Base-by-base conservation (phyloP, 1,140 invertebrate genomes). In the Nylanderia fulva region DNA sequence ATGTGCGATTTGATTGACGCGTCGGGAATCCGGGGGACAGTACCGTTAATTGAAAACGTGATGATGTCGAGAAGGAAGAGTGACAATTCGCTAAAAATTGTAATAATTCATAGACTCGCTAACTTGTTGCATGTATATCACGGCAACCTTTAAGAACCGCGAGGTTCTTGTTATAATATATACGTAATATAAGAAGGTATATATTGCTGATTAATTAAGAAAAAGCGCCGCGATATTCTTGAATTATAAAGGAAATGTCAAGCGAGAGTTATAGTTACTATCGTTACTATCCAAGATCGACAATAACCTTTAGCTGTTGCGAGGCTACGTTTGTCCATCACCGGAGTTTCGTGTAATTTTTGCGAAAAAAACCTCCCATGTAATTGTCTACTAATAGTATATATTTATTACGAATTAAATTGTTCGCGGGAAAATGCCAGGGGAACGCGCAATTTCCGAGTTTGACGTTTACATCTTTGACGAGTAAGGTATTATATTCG, bases 241-340 rank as follows among this genome's bases (percentile, higher is more conserved):
- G 66, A 82, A 72, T 72, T 72, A 82, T 58, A 27, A 36, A 29
- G 52, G 24, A 80, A 82, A 82, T 82, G 66, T 82, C 77, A 82
- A 33, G 36, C 52, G 13, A 33, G 15, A 39, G 63, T 33, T 1
- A 33, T 15, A 8, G 45, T 71, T 82, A 13, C 21, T 33, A 58
- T 80, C 48, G 18, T 71, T 45, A 58, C 27, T 56, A 60, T 72
- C 24, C 11, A 15, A 36, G 36, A 82, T 82, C 77, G 52, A 80
- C 48, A 71, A 71, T 56, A 71, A 80, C 48, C 77, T 80, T 80
- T 71, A 29, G 48, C n/a, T 13, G 52, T 79, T 69, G 77, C 11
- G 52, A 80, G 54, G 56, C 33, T n/a, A 29, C 48, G 64, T 80
- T 80, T 80, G 68, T 68, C 60, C 24, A 2, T 79, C 61, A 15